Evolutionary conservation across 2,888 invertebrate species (phyloP), one percentile per base, ranked within the genome.

Genomic region (Drosophila siamana): DNA sequence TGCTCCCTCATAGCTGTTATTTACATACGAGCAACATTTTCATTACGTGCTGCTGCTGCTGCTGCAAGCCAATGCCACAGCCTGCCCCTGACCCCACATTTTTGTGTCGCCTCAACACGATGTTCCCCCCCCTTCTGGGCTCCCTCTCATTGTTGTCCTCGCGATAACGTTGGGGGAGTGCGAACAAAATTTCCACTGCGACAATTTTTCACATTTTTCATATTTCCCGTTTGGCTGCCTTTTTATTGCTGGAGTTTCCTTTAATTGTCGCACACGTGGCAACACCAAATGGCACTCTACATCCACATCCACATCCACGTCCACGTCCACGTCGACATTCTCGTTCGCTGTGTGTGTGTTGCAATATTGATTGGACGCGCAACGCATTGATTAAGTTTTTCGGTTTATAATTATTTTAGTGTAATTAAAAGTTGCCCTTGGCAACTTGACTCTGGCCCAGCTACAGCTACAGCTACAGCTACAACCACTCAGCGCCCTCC

Each of bases 11-110:
- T n/a, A 41, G 33, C 19, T 51, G 28, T 50, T 59, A 74, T 79
- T 76, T 78, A 64, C 79, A 80, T 75, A 78, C 48, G 63, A 67
- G 68, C 74, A 69, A 79, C 79, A 81, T 81, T 84, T 81, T 80
- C 78, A 81, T 81, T 84, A 78, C 84, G 81, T 74, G 77, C 61
- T 54, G 44, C 44, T 40, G 30, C 41, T 40, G 30, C 41, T 15
- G 40, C 51, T 28, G 43, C 43, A 44, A 43, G 30, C 19, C 13
- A 1, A 22, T 33, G 48, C 33, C 19, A 2, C 40, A 11, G 1
- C n/a, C 28, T 1, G 4, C n/a, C 7, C n/a, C 11, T 22, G 33
- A 6, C 8, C 36, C 19, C 36, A 7, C 24, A 16, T n/a, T 19
- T n/a, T 6, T 2, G 19, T 3, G 19, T 19, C 3, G 19, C 2